These are phyloP conservation scores for Palaemon carinicauda DNA, from an alignment of 1,140 invertebrate species.

Conservation along the genomic window DNA sequence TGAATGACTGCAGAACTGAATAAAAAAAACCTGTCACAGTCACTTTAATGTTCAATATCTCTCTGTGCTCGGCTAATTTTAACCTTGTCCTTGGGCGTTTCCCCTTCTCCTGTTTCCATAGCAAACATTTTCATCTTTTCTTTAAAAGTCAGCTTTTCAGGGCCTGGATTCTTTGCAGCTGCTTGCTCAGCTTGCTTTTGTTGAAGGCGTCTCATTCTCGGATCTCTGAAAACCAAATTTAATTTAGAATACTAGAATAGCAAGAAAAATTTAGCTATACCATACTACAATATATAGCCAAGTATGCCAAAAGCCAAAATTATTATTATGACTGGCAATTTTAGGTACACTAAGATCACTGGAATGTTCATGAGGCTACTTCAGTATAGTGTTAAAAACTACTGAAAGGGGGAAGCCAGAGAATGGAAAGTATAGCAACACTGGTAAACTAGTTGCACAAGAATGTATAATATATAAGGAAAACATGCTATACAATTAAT, in stretches of 20 bases:
- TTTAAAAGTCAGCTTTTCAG: conserved; percentile 90
- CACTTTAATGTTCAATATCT: conserved; percentile 76
- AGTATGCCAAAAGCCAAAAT: no score
- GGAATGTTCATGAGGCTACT: no score
- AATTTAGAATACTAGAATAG: neutral
- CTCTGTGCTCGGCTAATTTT: conserved; percentile 92
- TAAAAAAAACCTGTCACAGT: neutral
- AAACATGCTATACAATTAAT: no score
- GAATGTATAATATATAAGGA: no score
- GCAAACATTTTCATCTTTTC: conserved; percentile 99
- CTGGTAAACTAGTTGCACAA: no score
- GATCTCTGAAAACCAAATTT: conserved; percentile 77
- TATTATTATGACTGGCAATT: no score
- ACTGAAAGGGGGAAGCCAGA: no score
- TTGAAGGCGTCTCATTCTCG: conserved; percentile 79
- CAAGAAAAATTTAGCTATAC: neutral
- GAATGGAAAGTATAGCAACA: no score
- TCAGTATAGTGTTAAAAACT: no score
- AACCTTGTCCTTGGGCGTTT: conserved; percentile 88
- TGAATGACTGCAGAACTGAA: neutral
- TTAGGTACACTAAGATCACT: no score
- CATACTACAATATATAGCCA: no score
- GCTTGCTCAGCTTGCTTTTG: conserved; percentile 79
- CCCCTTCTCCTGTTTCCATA: conserved; percentile 86
- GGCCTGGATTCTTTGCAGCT: conserved; percentile 75